A percentile compares a stretch with the other conserved stretches of the same genome.
Evolutionary conservation across 2,113 vertebrate species (phyloP).

Genomic region (Actenoides lindsayi): DNA sequence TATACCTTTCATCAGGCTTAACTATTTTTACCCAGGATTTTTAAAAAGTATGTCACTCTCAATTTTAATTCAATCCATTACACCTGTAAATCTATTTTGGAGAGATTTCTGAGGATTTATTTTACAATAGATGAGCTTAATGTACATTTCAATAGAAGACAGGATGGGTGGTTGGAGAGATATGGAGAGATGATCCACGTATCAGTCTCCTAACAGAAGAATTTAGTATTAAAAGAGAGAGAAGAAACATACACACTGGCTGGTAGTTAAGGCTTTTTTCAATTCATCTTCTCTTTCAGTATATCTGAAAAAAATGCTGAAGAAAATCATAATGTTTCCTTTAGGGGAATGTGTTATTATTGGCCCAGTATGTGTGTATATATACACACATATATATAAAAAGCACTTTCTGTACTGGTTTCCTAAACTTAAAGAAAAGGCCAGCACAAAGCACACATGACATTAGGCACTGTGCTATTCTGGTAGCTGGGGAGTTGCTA

Average conservation of each 20-base stretch:
- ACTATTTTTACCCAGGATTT: slow-evolving; percentile 20
- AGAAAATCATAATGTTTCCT: background rate
- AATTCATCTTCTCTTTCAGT: background rate
- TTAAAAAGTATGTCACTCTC: background rate
- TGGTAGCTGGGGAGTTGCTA: background rate
- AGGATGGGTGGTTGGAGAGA: slow-evolving; percentile 10
- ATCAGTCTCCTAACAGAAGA: background rate
- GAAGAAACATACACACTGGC: background rate
- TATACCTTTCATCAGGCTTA: slow-evolving; percentile 34
- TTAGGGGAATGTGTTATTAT: background rate
- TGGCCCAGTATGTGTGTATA: background rate
- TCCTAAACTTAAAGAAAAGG: background rate
- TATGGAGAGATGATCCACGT: background rate
- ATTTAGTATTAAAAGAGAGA: background rate
- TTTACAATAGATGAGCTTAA: slow-evolving; percentile 36
- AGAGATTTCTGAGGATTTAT: slow-evolving; percentile 32
- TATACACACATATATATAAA: background rate
- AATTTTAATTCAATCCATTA: slow-evolving; percentile 30
- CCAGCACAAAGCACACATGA: background rate
- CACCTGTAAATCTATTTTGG: slow-evolving; percentile 4
- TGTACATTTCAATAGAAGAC: background rate
- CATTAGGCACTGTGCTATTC: background rate
- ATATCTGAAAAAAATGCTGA: background rate
- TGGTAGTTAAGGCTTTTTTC: background rate
- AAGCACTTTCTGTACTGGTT: background rate